phyloP scores from a whole-genome alignment of 2,888 invertebrate species.

The Antitype chi region DNA sequence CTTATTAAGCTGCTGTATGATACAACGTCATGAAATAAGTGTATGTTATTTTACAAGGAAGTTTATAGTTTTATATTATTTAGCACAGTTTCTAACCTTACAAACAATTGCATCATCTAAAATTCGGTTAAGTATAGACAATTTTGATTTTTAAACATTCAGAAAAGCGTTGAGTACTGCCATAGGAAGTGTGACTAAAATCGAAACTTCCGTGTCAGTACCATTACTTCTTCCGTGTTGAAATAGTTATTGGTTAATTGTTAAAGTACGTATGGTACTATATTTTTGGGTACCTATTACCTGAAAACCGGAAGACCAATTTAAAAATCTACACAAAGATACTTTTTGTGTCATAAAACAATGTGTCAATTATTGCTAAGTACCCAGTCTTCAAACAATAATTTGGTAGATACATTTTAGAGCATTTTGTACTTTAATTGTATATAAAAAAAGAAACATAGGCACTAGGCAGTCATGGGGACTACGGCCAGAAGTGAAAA shows the following conservation, averaged over 20 bases:
- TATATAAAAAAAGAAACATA: too few species aligned
- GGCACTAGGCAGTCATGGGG: too few species aligned
- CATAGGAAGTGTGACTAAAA: not conserved
- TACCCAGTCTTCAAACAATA: too few species aligned
- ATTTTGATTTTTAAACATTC: not conserved
- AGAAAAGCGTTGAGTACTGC: not conserved
- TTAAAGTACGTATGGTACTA: not conserved
- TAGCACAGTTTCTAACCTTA: not conserved
- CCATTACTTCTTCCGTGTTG: not conserved
- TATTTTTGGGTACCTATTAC: not conserved
- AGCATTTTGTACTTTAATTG: too few species aligned
- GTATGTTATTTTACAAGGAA: conserved; percentile 3
- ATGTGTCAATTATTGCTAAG: too few species aligned
- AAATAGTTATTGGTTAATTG: conserved; percentile 5
- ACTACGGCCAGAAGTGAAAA: too few species aligned
- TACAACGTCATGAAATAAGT: conserved; percentile 9
- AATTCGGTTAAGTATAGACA: not conserved
- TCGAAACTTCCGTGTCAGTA: not conserved
- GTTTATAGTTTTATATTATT: conserved; percentile 2
- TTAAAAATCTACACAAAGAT: too few species aligned
- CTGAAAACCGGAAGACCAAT: not conserved
- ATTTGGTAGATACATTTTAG: too few species aligned
- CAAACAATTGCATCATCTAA: not conserved
- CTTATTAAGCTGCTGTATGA: not conserved
- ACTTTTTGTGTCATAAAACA: too few species aligned